Conservation (phyloP, 2,797 vertebrate genomes). For the Chaetophractus vellerosus region DNA sequence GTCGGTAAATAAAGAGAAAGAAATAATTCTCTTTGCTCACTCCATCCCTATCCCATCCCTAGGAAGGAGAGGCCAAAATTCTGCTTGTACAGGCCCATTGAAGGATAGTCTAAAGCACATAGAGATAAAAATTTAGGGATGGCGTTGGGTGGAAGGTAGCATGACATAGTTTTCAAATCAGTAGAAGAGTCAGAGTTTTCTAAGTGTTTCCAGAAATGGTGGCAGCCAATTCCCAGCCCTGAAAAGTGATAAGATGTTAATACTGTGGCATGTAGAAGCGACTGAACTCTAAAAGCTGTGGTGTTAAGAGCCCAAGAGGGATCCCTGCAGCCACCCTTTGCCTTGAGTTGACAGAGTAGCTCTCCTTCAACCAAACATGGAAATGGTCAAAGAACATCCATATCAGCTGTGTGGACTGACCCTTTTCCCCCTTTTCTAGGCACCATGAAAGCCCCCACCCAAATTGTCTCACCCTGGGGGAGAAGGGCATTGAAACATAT, state of each 20-base stretch:
- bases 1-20: not conserved
- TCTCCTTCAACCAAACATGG: conserved; percentile 32
- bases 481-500: not conserved
- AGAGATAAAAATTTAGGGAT: conserved; percentile 43
- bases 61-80: conserved; percentile 58
- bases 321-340: not conserved
- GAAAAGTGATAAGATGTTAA: not conserved
- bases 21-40: conserved; percentile 29
- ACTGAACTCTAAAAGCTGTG: not conserved
- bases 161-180: conserved; percentile 51
- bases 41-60: not conserved
- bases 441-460: not conserved
- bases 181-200: conserved; percentile 5
- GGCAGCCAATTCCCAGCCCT: not conserved
- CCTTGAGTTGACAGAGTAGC: conserved; percentile 27
- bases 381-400: not conserved
- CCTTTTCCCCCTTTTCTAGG: conserved; percentile 35
- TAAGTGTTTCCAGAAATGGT: conserved; percentile 21
- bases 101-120: conserved; percentile 35
- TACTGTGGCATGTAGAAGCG: not conserved
- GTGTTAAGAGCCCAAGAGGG: not conserved
- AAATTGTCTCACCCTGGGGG: conserved; percentile 4
- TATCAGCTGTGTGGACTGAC: not conserved
- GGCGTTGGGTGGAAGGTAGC: not conserved
- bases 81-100: not conserved